Evolutionary conservation across 2,797 vertebrate species (phyloP), one percentile per base, ranked within the genome.

Genomic region (Silurus lanzhouensis): DNA sequence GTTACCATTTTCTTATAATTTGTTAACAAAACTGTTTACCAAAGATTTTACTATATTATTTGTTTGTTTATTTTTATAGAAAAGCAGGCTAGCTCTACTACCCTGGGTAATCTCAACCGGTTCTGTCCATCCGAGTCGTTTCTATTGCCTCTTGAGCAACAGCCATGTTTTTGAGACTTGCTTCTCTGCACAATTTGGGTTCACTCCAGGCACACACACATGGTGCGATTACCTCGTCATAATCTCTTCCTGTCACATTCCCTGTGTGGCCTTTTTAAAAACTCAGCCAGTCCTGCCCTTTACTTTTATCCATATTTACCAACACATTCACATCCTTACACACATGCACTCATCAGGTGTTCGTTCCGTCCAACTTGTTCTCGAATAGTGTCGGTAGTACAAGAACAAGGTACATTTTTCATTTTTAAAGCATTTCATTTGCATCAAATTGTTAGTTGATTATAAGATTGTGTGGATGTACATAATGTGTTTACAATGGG

Each of bases 201-300:
- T 84, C n/a, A 22, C 15, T 55, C 83, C 83, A 71, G 66, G 31
- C 55, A 44, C 64, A 80, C 64, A 80, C 76, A 80, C 83, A 71
- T 31, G 66, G 44, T 22, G 67, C 20, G 38, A 79, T 44, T 44
- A 80, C 38, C 83, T 71, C 27, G 66, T 84, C 83, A 84, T 84
- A 71, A 79, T 78, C 83, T 71, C 76, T 61, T 84, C 57, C 76
- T 52, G 17, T 61, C 22, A 6, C n/a, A 20, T 27, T 71, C 38
- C 10, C 76, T 70, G 7, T 66, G 64, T 71, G 76, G 22, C 76
- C n/a, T 85, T 81, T 81, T 76, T 46, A 63, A 64, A 64, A 57
- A 75, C 66, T 71, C 84, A 55, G 66, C 67, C 67, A 38, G 66
- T n/a, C 52, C 63, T 81, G 84, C 25, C 84, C 70, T 81, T 66